phyloP scores from a whole-genome alignment of 2,888 invertebrate species.

The Xylocampa areola region DNA sequence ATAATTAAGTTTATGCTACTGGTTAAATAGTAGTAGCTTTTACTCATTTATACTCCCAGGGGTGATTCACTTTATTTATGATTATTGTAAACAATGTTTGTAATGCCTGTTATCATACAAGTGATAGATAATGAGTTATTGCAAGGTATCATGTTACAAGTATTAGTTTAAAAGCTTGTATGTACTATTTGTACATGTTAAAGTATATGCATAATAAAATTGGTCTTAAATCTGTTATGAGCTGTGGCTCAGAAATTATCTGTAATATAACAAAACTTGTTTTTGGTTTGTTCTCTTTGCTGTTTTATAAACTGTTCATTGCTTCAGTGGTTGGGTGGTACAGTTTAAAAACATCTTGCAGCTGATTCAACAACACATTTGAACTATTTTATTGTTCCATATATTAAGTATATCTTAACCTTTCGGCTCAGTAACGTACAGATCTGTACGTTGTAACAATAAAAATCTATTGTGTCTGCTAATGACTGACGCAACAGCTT shows the following conservation, averaged over 20 bases:
- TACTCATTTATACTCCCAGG: too few species aligned
- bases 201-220: conserved; percentile 17
- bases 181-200: conserved; percentile 6
- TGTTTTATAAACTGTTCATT: conserved; percentile 60
- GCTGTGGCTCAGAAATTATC: conserved; percentile 18
- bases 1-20: too few species aligned
- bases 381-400: conserved; percentile 19
- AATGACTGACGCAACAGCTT: too few species aligned
- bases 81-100: conserved; percentile 19
- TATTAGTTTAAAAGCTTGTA: conserved; percentile 8
- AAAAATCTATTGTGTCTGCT: too few species aligned
- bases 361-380: conserved; percentile 32
- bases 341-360: conserved; percentile 52
- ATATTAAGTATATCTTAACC: too few species aligned
- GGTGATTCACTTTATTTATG: conserved; percentile 9
- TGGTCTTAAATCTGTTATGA: conserved; percentile 24
- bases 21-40: too few species aligned
- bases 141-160: conserved; percentile 12
- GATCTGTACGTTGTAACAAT: too few species aligned
- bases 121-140: conserved; percentile 35
- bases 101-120: conserved; percentile 35
- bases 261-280: conserved; percentile 41
- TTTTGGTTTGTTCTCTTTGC: conserved; percentile 37
- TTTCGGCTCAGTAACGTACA: too few species aligned
- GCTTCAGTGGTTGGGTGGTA: conserved; percentile 30